phyloP scores from a whole-genome alignment of 2,888 invertebrate species.

The Xanthia togata region DNA sequence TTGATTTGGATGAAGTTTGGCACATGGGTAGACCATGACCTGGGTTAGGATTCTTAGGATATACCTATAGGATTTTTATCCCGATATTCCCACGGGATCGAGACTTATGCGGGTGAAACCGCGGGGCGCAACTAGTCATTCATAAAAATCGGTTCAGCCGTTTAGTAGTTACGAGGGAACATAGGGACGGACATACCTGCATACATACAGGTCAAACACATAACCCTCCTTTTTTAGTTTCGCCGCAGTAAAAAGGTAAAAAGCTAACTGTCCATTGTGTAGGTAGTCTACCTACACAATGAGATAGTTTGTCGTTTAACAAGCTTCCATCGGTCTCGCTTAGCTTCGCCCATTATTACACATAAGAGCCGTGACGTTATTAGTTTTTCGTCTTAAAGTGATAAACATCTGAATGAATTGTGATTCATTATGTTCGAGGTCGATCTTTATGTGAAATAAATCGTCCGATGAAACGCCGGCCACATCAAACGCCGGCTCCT shows the following conservation, averaged over 20 bases:
- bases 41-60: too few species aligned
- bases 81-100: too few species aligned
- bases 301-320: constrained; percentile 13
- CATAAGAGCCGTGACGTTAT: constrained; percentile 80
- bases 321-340: constrained; percentile 36
- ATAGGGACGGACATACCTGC: too few species aligned
- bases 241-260: background rate
- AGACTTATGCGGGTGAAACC: too few species aligned
- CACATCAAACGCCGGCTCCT: constrained; percentile 80
- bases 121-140: too few species aligned
- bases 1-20: too few species aligned
- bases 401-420: constrained; percentile 88
- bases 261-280: background rate
- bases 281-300: constrained; percentile 9
- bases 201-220: too few species aligned
- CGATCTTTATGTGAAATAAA: constrained; percentile 87
- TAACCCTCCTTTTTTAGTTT: too few species aligned
- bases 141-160: too few species aligned
- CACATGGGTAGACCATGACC: too few species aligned
- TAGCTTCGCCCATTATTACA: constrained; percentile 58
- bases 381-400: constrained; percentile 86
- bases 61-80: too few species aligned
- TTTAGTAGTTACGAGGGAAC: too few species aligned
- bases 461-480: constrained; percentile 80
- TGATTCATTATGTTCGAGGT: constrained; percentile 80